Evolutionary conservation across 1,140 invertebrate genomes (phyloP).

Genomic region (Drosophila paulistorum): DNA sequence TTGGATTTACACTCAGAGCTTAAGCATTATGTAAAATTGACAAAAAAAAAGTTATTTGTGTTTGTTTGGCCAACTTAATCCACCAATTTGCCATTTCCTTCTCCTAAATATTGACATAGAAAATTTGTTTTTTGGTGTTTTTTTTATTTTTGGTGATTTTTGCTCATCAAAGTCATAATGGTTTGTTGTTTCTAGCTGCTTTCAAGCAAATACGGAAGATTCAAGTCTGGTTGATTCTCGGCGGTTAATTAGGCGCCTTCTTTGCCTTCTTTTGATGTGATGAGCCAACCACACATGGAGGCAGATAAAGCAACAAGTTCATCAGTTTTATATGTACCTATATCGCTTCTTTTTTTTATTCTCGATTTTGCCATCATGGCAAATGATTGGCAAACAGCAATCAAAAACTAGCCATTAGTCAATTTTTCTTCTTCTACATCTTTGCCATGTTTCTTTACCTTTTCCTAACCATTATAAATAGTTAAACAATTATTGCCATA

Average conservation of each 20-base stretch:
- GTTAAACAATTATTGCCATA: conserved; percentile 54
- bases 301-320: conserved; percentile 47
- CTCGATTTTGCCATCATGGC: conserved; percentile 20
- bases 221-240: conserved; percentile 39
- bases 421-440: conserved; percentile 8
- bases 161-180: conserved; percentile 35
- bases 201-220: conserved; percentile 69
- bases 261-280: conserved; percentile 47
- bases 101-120: conserved; percentile 58
- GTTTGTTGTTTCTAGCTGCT: conserved; percentile 16
- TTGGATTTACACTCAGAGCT: conserved; percentile 29
- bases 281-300: conserved; percentile 53
- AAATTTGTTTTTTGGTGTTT: conserved; percentile 33
- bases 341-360: conserved; percentile 9
- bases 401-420: conserved; percentile 45
- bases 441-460: conserved; percentile 5
- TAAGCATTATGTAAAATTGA: conserved; percentile 55
- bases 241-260: conserved; percentile 70
- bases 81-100: conserved; percentile 31
- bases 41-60: conserved; percentile 49
- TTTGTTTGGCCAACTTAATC: conserved; percentile 29
- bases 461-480: conserved; percentile 49
- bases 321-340: conserved; percentile 37
- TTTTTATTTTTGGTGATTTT: background rate
- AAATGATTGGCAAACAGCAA: conserved; percentile 74